Evolutionary conservation across 64 coral and sea anemone species (phyloP), one percentile per base, ranked within the genome.

Genomic region (Montipora capricornis): DNA sequence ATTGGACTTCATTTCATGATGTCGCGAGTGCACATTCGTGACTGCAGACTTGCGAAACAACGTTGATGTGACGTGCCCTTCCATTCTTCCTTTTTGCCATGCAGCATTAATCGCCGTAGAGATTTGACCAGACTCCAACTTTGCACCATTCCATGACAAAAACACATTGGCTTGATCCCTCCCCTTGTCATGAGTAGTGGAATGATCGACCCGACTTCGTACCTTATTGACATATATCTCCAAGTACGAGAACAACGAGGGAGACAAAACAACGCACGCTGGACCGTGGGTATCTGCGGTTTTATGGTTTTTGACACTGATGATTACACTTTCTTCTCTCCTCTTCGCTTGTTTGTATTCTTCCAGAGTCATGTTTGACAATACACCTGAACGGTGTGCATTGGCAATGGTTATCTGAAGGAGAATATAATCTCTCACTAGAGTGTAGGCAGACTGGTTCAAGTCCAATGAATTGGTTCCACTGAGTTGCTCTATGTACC

Each of bases 291-390:
- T 83, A 7, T 73, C 69, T 24, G 69, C 51, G 6, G 87, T 89
- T 74, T 94, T 94, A 55, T 94, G 92, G 19, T 89, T 68, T 20
- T 83, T 68, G 8, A 94, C 87, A 16, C 69, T 52, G 10, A 94
- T 88, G 86, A 82, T 37, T 8, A 75, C 61, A 20, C 24, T 81
- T 44, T 64, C 87, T 6, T 89, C 68, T 44, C 20, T 53, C 55
- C 22, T 66, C 68, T 80, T 77, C 29, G 79, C 49, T 66, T 1
- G 5, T 10, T 89, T 26, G 48, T 75, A 94, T 74, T 94, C 92
- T 1, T 37, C n/a, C n/a, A 94, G 0, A 13, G 86, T 94, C 66
- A 94, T 73, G 58, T 94, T 94, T 44, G 92, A 78, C 26, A 89
- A 47, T 5, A 88, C 78, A 44, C 87, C 92, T 22, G 78, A 82